Evolutionary conservation across 2,888 invertebrate species (phyloP), one percentile per base, ranked within the genome.

Genomic region (Ophion costatus): DNA sequence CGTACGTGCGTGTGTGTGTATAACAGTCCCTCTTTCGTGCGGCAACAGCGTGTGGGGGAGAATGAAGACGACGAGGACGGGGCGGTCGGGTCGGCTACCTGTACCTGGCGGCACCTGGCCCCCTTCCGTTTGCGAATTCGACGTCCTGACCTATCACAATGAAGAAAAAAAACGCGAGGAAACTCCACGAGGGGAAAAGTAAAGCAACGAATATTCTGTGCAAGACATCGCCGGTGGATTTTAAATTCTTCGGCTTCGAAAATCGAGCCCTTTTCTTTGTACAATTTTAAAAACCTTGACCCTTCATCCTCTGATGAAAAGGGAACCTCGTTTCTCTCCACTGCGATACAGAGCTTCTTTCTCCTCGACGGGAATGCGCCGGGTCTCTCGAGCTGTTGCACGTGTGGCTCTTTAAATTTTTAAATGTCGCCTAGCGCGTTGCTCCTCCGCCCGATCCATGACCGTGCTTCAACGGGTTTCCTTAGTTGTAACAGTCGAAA

Each of bases 61-160:
- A 71, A 51, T 17, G 70, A 70, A 45, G 14, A 45, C 14, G 14
- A 45, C 11, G 45, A 45, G 5, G 45, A 14, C 45, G 75, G 70
- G 64, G 82, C 51, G 80, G 57, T 71, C 71, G 76, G 82, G 77
- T 83, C 85, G 83, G 59, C 82, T 85, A 85, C 83, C 85, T 85
- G 85, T 66, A 22, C 45, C 57, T 17, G 42, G 57, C 71, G 22
- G 84, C 85, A 85, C 85, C 85, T 77, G 76, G 51, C 45, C 64
- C 67, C 63, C 33, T n/a, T n/a, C 66, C 66, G 38, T 77, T 67
- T 63, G n/a, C 61, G 73, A 80, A 70, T 57, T 59, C 57, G 57
- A n/a, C 33, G 10, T 66, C 33, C 76, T 67, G 76, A 77, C 76
- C 76, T 77, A 77, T 59, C 57, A 10, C 57, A 67, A 20, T 38